phyloP scores from a whole-genome alignment of 2,888 invertebrate species.

The Apocheima hispidaria region DNA sequence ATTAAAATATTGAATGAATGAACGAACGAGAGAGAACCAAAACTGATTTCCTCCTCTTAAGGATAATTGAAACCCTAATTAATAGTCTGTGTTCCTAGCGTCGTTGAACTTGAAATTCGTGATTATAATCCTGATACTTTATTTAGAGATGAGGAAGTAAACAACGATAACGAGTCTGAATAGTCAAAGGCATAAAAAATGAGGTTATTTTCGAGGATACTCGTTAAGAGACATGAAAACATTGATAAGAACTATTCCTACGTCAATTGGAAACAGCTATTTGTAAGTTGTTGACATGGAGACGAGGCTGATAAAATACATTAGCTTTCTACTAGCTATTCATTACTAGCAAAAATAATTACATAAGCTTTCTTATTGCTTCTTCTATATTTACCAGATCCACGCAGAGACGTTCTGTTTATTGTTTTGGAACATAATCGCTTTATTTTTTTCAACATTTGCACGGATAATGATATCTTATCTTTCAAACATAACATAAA shows the following conservation, averaged over 20 bases:
- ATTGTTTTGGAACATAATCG: slow-evolving; percentile 14
- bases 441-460: slow-evolving; percentile 8
- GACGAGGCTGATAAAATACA: slow-evolving; percentile 6
- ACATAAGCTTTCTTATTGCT: not conserved
- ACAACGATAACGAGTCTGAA: not conserved
- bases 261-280: not conserved
- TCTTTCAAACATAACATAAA: slow-evolving; percentile 9
- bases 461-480: slow-evolving; percentile 9
- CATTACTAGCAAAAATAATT: not conserved
- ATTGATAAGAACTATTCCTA: not conserved
- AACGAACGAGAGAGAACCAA: too few species aligned
- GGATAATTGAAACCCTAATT: too few species aligned
- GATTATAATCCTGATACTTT: not conserved
- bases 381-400: not conserved
- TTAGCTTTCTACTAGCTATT: not conserved
- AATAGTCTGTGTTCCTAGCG: too few species aligned
- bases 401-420: not conserved
- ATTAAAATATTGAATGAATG: too few species aligned
- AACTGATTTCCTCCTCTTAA: too few species aligned
- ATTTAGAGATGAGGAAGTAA: not conserved
- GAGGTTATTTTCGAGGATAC: not conserved
- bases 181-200: not conserved
- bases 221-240: not conserved
- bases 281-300: slow-evolving; percentile 9
- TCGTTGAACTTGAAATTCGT: not conserved